These are phyloP conservation scores for Bombycilla garrulus DNA, from an alignment of 2,113 vertebrate genomes.

Conservation along the genomic window DNA sequence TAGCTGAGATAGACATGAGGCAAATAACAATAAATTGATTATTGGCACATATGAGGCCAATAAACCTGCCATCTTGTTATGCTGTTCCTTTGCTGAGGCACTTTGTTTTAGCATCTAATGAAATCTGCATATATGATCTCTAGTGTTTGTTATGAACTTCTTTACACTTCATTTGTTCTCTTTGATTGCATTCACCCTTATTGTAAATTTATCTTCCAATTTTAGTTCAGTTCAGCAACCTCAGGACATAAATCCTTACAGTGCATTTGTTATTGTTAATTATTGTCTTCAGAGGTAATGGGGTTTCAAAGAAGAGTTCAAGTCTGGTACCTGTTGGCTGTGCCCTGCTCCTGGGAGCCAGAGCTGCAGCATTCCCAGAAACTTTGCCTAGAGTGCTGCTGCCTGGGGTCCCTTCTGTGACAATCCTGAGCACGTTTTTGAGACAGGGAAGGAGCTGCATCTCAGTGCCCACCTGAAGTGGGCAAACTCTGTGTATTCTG, in stretches of 20 bases:
- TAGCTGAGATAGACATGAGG: not conserved
- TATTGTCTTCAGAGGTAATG: not conserved
- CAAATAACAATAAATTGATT: not conserved
- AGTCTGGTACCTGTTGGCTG: fast-evolving
- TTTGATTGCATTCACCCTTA: not conserved
- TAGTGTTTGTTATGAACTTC: not conserved
- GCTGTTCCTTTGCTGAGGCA: not conserved
- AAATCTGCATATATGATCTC: not conserved
- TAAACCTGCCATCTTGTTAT: not conserved
- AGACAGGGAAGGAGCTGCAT: not conserved
- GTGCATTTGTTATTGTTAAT: not conserved
- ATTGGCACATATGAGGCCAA: not conserved
- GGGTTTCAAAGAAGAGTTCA: not conserved
- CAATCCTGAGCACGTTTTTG: not conserved
- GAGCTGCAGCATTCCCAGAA: not conserved
- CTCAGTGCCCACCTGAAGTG: not conserved
- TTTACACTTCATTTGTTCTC: not conserved
- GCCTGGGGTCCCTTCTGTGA: not conserved
- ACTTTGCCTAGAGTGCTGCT: not conserved
- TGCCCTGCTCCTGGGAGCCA: not conserved
- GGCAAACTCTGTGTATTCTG: not conserved
- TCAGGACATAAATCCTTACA: not conserved
- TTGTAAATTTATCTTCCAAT: not conserved
- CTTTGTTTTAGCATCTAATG: not conserved
- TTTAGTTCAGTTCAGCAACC: not conserved